Percentiles rank a stretch among this genome's conserved stretches.
Evolutionary conservation across 2,113 vertebrate genomes (phyloP).

Genomic region (Microcebus griseorufus): DNA sequence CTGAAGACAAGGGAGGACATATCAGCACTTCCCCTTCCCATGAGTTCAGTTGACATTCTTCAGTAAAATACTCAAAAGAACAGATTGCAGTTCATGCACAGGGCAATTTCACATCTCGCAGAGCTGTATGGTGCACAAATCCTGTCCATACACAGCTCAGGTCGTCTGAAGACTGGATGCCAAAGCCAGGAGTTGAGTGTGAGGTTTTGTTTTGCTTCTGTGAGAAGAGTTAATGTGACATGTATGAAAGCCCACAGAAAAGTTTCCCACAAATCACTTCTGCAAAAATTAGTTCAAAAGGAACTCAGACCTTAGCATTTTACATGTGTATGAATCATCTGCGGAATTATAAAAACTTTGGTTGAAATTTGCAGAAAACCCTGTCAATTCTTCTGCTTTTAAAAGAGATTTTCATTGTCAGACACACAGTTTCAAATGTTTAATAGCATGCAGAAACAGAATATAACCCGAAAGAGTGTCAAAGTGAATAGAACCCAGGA

Average conservation of each 20-base stretch:
- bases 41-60: neutral
- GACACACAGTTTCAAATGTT: conserved; percentile 15
- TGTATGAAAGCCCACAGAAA: neutral
- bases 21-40: neutral
- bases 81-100: neutral
- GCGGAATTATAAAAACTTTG: neutral
- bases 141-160: neutral
- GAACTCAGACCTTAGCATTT: neutral
- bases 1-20: neutral
- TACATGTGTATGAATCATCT: neutral
- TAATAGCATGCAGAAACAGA: conserved; percentile 51
- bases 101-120: neutral
- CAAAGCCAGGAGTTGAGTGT: neutral
- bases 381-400: conserved; percentile 47
- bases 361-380: conserved; percentile 27
- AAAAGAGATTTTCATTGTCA: conserved; percentile 45
- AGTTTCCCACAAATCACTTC: neutral
- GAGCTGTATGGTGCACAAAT: neutral
- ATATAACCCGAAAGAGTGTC: conserved; percentile 36
- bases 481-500: conserved; percentile 38
- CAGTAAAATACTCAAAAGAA: neutral
- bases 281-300: neutral
- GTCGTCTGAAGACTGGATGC: neutral
- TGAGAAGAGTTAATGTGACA: neutral
- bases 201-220: neutral